These are phyloP conservation scores for Drosophila seguyi DNA, from an alignment of 1,140 invertebrate genomes.

Conservation along the genomic window DNA sequence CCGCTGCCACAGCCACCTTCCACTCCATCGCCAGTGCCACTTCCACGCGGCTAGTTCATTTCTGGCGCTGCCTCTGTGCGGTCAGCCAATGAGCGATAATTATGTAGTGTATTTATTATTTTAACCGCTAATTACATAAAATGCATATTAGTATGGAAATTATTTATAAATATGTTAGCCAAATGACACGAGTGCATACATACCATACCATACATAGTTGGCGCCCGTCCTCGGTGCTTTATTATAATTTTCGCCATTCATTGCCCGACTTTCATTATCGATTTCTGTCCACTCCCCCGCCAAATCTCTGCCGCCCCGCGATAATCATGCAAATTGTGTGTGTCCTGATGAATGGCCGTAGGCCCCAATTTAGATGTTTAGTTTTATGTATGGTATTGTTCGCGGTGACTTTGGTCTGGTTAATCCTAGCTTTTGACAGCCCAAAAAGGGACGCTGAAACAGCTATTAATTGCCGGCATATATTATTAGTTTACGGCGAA, in stretches of 20 bases:
- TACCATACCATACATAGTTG: constrained; percentile 10
- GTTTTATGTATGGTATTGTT: constrained; percentile 46
- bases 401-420: constrained; percentile 41
- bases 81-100: constrained; percentile 78
- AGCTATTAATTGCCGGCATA: constrained; percentile 40
- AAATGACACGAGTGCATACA: constrained; percentile 48
- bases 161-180: constrained; percentile 82
- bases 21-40: constrained; percentile 8
- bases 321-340: constrained; percentile 65
- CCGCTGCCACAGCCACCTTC: constrained; percentile 7
- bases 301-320: constrained; percentile 14
- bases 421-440: constrained; percentile 46
- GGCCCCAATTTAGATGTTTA: constrained; percentile 66
- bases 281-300: constrained; percentile 45
- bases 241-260: constrained; percentile 68
- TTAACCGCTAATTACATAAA: constrained; percentile 84
- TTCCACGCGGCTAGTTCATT: constrained; percentile 57
- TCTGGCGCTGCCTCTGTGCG: constrained; percentile 60
- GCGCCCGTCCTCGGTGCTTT: constrained; percentile 8
- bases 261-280: constrained; percentile 58
- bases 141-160: constrained; percentile 82
- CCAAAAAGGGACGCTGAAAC: constrained; percentile 16
- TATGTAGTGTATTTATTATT: constrained; percentile 84
- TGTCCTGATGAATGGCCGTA: constrained; percentile 59
- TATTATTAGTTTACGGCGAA: constrained; percentile 16